A percentile compares a stretch with the other conserved stretches of the same genome.
phyloP scores from a whole-genome alignment of 2,888 invertebrate species.

The Xanthorhoe designata region DNA sequence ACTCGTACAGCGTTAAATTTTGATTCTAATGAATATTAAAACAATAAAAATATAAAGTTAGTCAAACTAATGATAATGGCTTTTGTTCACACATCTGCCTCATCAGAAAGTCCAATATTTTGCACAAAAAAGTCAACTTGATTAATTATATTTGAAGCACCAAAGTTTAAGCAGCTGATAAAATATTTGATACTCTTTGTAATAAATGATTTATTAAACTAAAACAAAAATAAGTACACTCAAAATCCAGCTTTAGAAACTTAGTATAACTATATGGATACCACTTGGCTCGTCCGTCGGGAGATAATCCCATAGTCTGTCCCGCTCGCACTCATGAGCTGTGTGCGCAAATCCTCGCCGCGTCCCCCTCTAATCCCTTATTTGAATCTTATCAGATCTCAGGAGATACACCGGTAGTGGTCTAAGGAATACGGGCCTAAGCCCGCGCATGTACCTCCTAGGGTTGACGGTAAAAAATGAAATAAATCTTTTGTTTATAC shows the following conservation, averaged over 20 bases:
- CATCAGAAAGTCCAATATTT: conserved; percentile 2
- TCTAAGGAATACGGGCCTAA: conserved; percentile 48
- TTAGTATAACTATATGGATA: conserved; percentile 56
- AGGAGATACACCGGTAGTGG: conserved; percentile 81
- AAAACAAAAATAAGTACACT: conserved; percentile 34
- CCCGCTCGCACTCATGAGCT: conserved; percentile 66
- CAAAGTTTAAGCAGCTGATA: conserved; percentile 2
- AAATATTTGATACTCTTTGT: not conserved
- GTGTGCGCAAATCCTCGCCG: conserved; percentile 75
- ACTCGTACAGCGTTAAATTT: too few species aligned
- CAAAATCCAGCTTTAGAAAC: conserved; percentile 56
- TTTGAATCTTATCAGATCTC: conserved; percentile 87
- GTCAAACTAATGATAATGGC: not conserved
- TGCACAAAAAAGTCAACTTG: conserved; percentile 7
- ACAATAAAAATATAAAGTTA: not conserved
- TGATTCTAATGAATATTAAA: too few species aligned
- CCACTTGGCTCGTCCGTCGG: conserved; percentile 74
- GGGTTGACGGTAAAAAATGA: conserved; percentile 58
- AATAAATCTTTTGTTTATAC: conserved; percentile 12
- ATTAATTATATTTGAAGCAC: conserved; percentile 3
- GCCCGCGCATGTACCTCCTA: conserved; percentile 70
- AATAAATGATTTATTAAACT: not conserved
- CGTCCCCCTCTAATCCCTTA: conserved; percentile 84
- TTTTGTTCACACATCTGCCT: conserved; percentile 9
- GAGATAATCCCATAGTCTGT: conserved; percentile 79